phyloP scores from a whole-genome alignment of 2,888 invertebrate species.

The Asteroscopus sphinx region DNA sequence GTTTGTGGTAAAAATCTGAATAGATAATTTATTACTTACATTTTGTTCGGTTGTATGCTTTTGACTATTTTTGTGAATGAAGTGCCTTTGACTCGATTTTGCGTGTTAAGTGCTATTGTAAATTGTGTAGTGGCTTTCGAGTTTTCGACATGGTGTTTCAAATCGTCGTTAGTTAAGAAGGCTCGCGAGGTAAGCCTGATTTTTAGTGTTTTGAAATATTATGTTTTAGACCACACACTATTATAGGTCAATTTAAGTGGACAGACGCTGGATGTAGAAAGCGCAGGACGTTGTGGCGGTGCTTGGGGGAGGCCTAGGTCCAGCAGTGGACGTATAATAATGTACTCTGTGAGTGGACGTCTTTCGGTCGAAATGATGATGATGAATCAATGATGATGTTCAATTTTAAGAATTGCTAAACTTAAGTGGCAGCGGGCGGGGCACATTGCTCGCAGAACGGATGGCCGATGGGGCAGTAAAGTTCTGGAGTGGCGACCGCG shows the following conservation, averaged over 20 bases:
- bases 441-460: too few relatives aligned
- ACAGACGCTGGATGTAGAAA: too few relatives aligned
- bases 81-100: constrained; percentile 51
- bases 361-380: too few relatives aligned
- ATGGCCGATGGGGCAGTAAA: too few relatives aligned
- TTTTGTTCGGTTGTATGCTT: constrained; percentile 24
- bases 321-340: too few relatives aligned
- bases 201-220: constrained; percentile 4
- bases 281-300: too few relatives aligned
- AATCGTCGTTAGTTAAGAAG: constrained; percentile 44
- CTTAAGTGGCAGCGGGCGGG: too few relatives aligned
- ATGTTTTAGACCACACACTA: constrained; percentile 47
- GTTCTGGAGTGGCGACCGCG: too few relatives aligned
- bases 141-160: constrained; percentile 48
- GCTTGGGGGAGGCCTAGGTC: too few relatives aligned
- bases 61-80: constrained; percentile 49
- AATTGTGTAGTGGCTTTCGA: constrained; percentile 32
- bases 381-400: too few relatives aligned
- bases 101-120: constrained; percentile 57
- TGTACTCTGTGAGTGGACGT: too few relatives aligned
- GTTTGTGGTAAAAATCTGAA: constrained; percentile 54
- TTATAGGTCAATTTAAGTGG: not conserved
- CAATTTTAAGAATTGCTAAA: too few relatives aligned
- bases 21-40: constrained; percentile 56
- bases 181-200: constrained; percentile 14